phyloP scores from a whole-genome alignment of 2,113 vertebrate genomes.

The Gallinago undulata region DNA sequence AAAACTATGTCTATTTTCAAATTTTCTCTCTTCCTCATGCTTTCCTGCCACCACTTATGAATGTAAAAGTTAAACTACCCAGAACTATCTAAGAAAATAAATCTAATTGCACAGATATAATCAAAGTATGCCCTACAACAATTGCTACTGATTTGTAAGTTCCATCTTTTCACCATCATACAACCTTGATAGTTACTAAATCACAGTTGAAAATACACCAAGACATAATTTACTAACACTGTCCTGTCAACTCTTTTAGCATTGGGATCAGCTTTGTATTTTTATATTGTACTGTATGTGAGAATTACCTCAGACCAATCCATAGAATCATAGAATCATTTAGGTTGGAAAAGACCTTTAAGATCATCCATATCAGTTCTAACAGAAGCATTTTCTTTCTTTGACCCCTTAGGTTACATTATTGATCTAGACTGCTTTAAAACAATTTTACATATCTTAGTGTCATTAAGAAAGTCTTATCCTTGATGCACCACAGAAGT shows the following conservation, averaged over 20 bases:
- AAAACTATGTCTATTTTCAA: slow-evolving; percentile 33
- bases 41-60: slow-evolving; percentile 39
- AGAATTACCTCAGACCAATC: slow-evolving; percentile 12
- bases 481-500: neutral
- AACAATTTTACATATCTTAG: slow-evolving; percentile 22
- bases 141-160: slow-evolving; percentile 23
- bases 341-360: neutral
- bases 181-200: slow-evolving; percentile 21
- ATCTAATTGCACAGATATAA: slow-evolving; percentile 41
- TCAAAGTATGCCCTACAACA: slow-evolving; percentile 7
- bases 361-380: neutral
- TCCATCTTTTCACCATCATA: slow-evolving; percentile 18
- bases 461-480: neutral
- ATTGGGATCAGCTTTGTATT: neutral
- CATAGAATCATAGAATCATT: neutral
- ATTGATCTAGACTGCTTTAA: neutral
- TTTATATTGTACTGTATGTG: neutral
- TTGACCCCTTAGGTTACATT: neutral
- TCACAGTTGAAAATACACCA: slow-evolving; percentile 37
- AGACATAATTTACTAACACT: neutral
- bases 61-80: slow-evolving; percentile 50
- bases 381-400: neutral
- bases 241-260: neutral
- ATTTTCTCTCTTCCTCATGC: slow-evolving; percentile 9
- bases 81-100: slow-evolving; percentile 47